Percentiles rank a stretch among this genome's conserved stretches.
Conservation (phyloP, 2,888 invertebrate genomes). For the Hipparchia semele region DNA sequence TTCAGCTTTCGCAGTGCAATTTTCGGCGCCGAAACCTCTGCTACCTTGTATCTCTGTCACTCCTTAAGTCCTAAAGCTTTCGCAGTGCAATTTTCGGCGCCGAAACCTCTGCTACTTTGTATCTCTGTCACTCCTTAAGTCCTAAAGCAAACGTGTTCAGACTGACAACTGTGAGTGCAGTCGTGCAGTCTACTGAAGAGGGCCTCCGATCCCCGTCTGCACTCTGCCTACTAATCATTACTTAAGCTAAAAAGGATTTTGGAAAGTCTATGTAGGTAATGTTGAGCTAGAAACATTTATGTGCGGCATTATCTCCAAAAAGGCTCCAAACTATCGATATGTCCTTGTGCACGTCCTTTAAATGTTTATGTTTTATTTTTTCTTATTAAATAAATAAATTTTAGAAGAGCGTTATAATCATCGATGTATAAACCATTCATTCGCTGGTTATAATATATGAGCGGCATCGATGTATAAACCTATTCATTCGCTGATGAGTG, state of each 20-base stretch:
- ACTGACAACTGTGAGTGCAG: slow-evolving; percentile 10
- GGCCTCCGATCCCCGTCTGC: not conserved
- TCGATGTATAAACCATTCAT: too few relatives aligned
- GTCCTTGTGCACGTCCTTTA: too few relatives aligned
- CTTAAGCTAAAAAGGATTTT: not conserved
- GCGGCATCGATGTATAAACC: too few relatives aligned
- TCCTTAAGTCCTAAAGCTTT: not conserved
- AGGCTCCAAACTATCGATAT: too few relatives aligned
- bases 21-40: not conserved
- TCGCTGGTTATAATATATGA: too few relatives aligned
- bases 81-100: too few relatives aligned
- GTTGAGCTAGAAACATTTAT: too few relatives aligned
- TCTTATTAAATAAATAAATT: too few relatives aligned
- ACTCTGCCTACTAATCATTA: not conserved
- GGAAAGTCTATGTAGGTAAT: not conserved
- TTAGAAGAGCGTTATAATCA: too few relatives aligned
- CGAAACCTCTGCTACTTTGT: not conserved
- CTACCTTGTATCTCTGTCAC: not conserved
- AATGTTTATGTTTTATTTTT: too few relatives aligned
- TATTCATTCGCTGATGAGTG: too few relatives aligned
- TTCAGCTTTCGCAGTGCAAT: not conserved
- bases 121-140: not conserved
- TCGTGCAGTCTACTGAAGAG: not conserved
- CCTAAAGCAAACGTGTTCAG: not conserved
- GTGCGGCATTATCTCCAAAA: too few relatives aligned